Conservation (phyloP, 2,113 vertebrate genomes). For the Gnathonemus echidnorhynchus region DNA sequence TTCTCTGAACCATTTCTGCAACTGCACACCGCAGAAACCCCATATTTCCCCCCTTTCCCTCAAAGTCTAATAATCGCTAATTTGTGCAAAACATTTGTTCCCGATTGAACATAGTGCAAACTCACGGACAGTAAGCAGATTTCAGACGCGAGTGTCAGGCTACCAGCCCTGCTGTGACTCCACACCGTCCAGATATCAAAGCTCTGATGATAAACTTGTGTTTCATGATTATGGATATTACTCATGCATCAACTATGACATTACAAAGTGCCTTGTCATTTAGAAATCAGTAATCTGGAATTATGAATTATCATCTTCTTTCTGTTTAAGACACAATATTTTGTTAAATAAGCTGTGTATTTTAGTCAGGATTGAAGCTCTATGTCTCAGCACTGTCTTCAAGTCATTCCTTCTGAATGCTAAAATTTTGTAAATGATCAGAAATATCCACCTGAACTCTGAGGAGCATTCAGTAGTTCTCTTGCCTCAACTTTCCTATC, state of each 20-base stretch:
- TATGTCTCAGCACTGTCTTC: background rate
- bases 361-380: background rate
- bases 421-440: background rate
- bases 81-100: conserved; percentile 50
- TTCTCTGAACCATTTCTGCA: background rate
- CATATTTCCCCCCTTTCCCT: background rate
- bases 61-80: conserved; percentile 28
- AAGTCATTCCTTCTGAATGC: background rate
- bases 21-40: background rate
- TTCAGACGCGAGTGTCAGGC: no score
- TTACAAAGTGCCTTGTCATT: conserved; percentile 25
- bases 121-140: background rate
- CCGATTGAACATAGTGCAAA: conserved; percentile 42
- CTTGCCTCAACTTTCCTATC: background rate
- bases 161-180: background rate
- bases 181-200: background rate
- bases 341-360: background rate
- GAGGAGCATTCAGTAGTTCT: background rate
- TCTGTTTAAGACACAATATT: conserved; percentile 39
- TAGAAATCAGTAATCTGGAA: conserved; percentile 28
- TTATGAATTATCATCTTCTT: conserved; percentile 43
- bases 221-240: conserved; percentile 34
- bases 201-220: conserved; percentile 41
- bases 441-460: background rate
- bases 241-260: conserved; percentile 3